phyloP scores from a whole-genome alignment of 2,113 vertebrate species.

The Ptilorrhoa leucosticta region DNA sequence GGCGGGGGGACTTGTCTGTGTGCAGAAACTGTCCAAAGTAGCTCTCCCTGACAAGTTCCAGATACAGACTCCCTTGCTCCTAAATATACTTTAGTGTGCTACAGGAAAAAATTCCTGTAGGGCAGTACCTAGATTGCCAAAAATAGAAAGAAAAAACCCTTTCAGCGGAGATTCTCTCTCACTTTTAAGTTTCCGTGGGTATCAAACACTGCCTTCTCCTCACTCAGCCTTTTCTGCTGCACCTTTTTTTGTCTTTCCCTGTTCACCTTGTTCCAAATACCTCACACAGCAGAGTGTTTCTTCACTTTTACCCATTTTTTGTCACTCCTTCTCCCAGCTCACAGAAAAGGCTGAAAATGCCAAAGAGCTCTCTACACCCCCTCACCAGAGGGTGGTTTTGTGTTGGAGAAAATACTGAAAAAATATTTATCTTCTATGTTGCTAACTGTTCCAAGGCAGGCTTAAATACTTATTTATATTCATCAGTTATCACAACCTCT shows the following conservation, averaged over 20 bases:
- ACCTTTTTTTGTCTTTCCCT: neutral
- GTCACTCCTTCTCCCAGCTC: neutral
- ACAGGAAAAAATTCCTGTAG: neutral
- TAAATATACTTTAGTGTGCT: neutral
- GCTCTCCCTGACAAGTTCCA: neutral
- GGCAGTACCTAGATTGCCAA: neutral
- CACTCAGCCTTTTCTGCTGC: neutral
- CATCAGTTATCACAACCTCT: neutral
- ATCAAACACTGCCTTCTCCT: neutral
- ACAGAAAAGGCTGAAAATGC: neutral
- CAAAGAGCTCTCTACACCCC: neutral
- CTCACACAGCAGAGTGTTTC: neutral
- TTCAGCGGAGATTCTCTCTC: neutral
- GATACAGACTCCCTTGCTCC: neutral
- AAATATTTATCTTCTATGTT: neutral
- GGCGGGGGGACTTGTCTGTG: neutral
- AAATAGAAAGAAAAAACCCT: neutral
- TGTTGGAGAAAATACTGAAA: neutral
- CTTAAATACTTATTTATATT: neutral
- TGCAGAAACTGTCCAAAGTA: neutral
- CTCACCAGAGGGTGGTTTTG: neutral
- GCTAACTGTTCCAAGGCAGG: neutral
- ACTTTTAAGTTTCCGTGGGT: neutral
- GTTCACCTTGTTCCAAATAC: neutral
- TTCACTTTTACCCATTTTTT: neutral